Conservation (phyloP, 2,888 invertebrate genomes). For the Gastracanthus pulcherrimus region DNA sequence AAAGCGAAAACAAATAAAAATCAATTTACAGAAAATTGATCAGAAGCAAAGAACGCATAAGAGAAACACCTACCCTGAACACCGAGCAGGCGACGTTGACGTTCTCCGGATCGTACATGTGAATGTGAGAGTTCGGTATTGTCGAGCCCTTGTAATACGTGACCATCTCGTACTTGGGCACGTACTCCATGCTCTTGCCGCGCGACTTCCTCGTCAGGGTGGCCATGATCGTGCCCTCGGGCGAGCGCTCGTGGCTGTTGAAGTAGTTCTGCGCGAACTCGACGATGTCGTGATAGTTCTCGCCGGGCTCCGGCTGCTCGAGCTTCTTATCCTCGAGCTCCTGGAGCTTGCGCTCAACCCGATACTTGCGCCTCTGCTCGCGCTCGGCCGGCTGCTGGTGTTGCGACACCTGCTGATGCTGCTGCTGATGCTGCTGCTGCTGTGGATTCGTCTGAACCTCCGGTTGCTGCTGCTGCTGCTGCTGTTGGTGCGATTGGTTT, state of each 20-base stretch:
- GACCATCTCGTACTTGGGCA: constrained; percentile 96
- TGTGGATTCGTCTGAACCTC: constrained; percentile 59
- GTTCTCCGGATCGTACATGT: constrained; percentile 96
- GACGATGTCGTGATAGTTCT: constrained; percentile 87
- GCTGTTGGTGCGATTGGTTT: constrained; percentile 48
- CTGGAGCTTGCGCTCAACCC: constrained; percentile 91
- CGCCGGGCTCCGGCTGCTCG: constrained; percentile 67
- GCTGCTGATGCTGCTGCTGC: constrained; percentile 59
- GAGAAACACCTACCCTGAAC: constrained; percentile 87
- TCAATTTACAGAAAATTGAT: no score
- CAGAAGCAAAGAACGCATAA: no score
- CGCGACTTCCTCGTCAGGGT: constrained; percentile 88
- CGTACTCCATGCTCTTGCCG: constrained; percentile 85
- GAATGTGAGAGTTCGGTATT: constrained; percentile 95
- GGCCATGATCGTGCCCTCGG: constrained; percentile 93
- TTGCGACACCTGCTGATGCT: constrained; percentile 55
- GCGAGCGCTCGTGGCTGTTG: constrained; percentile 91
- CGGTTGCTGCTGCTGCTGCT: constrained; percentile 64
- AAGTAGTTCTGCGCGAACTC: constrained; percentile 97
- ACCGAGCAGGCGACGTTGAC: constrained; percentile 92
- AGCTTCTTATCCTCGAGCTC: constrained; percentile 84
- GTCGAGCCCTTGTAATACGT: constrained; percentile 91
- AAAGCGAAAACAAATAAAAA: neutral
- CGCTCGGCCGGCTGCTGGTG: constrained; percentile 80
- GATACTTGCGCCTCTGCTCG: constrained; percentile 88